These are phyloP conservation scores for Metopolophium dirhodum DNA, from an alignment of 1,140 invertebrate species.

Conservation along the genomic window DNA sequence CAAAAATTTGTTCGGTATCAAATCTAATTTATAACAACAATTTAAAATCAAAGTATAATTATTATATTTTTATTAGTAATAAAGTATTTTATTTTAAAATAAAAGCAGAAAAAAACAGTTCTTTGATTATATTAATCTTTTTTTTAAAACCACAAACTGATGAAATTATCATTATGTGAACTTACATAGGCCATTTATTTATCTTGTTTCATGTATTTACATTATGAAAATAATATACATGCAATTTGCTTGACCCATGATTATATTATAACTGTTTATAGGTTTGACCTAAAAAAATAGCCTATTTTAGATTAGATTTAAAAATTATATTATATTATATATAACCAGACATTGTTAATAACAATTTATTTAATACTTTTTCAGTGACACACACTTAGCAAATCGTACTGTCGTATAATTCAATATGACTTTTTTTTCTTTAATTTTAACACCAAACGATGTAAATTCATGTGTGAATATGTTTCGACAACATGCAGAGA, in stretches of 20 bases:
- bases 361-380: not conserved
- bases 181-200: not conserved
- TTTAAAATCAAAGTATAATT: too few relatives aligned
- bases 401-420: not conserved
- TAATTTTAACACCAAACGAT: slow-evolving; percentile 29
- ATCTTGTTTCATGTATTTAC: not conserved
- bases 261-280: not conserved
- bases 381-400: not conserved
- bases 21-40: too few relatives aligned
- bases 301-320: not conserved
- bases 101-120: not conserved
- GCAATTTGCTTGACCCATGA: too few relatives aligned
- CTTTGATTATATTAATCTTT: not conserved
- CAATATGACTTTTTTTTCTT: slow-evolving; percentile 11
- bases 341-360: not conserved
- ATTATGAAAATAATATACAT: not conserved
- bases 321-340: not conserved
- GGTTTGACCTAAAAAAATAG: not conserved
- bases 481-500: not conserved
- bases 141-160: not conserved
- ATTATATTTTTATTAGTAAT: too few relatives aligned
- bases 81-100: not conserved
- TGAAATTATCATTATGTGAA: slow-evolving; percentile 19
- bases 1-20: too few relatives aligned
- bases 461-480: not conserved